Conservation (phyloP, 2,797 vertebrate species). For the Danio jaintianensis region DNA sequence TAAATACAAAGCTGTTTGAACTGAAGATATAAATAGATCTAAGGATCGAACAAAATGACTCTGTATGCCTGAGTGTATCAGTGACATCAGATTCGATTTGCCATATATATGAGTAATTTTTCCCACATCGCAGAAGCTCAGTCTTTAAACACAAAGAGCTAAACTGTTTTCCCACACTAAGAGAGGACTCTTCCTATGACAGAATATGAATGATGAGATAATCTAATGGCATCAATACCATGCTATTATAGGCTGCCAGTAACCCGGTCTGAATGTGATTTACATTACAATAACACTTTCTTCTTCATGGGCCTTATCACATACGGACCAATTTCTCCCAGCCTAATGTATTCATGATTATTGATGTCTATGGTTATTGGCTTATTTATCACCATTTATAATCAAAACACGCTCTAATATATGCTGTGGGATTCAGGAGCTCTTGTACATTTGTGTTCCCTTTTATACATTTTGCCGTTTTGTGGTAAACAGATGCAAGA, state of each 20-base stretch:
- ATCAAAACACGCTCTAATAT: conserved; percentile 26
- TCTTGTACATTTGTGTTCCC: not conserved
- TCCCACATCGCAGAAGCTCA: conserved; percentile 21
- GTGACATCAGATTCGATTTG: conserved; percentile 37
- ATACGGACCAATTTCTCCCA: conserved; percentile 51
- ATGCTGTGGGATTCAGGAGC: not conserved
- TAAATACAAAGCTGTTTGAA: conserved; percentile 3
- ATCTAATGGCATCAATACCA: conserved; percentile 47
- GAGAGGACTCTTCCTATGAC: conserved; percentile 30
- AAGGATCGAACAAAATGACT: conserved; percentile 4
- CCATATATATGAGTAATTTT: conserved; percentile 21
- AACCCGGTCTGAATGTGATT: conserved; percentile 42
- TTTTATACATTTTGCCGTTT: conserved; percentile 13
- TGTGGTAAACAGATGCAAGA: not conserved
- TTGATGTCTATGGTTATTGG: conserved; percentile 48
- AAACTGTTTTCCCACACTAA: conserved; percentile 26
- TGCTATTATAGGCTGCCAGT: conserved; percentile 48
- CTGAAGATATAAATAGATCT: conserved; percentile 4
- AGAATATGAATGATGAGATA: conserved; percentile 52
- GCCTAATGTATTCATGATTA: conserved; percentile 56
- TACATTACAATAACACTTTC: conserved; percentile 54
- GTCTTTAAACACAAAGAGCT: conserved; percentile 36
- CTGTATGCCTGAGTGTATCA: conserved; percentile 7
- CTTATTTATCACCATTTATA: conserved; percentile 36
- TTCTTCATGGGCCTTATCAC: conserved; percentile 44